Percentiles rank a stretch among this genome's conserved stretches.
Conservation (phyloP, 2,113 vertebrate genomes). For the Microcebus ravelobensis region DNA sequence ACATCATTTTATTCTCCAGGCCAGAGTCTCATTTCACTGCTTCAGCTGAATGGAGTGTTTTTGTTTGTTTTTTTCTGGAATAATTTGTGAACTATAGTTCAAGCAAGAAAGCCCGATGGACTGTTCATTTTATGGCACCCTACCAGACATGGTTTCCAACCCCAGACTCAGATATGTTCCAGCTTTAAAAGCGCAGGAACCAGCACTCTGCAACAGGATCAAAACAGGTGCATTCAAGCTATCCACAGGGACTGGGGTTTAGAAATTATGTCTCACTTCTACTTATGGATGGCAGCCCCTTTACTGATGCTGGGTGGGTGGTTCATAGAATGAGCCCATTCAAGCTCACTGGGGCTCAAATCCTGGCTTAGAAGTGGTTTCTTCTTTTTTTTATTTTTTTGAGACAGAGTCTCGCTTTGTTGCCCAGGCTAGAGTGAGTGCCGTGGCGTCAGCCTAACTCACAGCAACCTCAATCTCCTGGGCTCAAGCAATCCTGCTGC, state of each 20-base stretch:
- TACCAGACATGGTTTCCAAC: not conserved
- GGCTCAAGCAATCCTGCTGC: no score
- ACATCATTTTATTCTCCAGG: accelerated
- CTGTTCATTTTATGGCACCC: not conserved
- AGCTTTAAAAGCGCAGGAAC: not conserved
- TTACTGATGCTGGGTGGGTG: not conserved
- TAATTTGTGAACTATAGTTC: not conserved
- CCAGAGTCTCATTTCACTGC: not conserved
- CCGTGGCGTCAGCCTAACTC: no score
- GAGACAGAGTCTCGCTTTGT: no score
- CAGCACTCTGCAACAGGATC: not conserved
- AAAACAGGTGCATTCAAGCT: not conserved
- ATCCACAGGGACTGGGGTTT: not conserved
- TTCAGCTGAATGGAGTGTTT: not conserved
- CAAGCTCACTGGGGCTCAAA: not conserved
- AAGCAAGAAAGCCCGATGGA: not conserved
- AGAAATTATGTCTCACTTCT: not conserved
- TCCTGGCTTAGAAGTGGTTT: not conserved
- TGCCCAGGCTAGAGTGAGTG: no score
- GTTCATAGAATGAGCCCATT: not conserved
- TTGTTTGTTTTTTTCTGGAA: slow-evolving; percentile 12
- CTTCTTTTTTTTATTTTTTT: no score
- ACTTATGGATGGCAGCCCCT: not conserved
- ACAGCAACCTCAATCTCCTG: no score
- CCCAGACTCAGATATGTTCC: not conserved